Evolutionary conservation across 2,797 vertebrate species (phyloP), one percentile per base, ranked within the genome.

Genomic region (Melanogrammus aeglefinus): DNA sequence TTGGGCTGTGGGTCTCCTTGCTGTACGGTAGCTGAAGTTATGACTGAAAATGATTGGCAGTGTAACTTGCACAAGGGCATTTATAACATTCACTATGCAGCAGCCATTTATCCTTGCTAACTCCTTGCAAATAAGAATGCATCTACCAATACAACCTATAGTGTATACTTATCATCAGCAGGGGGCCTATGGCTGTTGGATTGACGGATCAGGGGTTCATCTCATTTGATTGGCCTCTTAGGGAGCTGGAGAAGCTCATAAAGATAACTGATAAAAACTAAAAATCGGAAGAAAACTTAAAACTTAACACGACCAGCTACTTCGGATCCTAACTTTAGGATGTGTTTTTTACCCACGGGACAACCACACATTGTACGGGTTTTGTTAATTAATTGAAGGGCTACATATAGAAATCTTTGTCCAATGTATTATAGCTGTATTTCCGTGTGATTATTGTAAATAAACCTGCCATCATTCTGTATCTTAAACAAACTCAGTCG

Each of bases 141-240:
- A 44, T 44, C 9, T 44, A 10, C 7, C 7, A 13, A 44, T 44
- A 44, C 41, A 13, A 44, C 41, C 13, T 44, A 44, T 13, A 44
- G 3, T 33, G 31, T 33, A 33, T 44, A 51, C 1, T 51, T 51
- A 16, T 51, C 47, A 51, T 3, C 13, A 51, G 47, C 14, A 51
- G 47, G 36, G 38, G 63, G 29, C 1, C 70, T 73, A 78, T 80
- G 33, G 47, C 79, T 84, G 2, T 73, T 33, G 27, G 71, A 72
- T 6, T 35, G n/a, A n/a, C 18, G 44, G 1, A 16, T 38, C 38
- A 12, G 36, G 44, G 44, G 44, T 18, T 47, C 39, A 41, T 9
- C 39, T 47, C 44, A 3, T 14, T 18, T 47, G 44, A 14, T 4
- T 57, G 51, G 51, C 51, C 51, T 57, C 18, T 57, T 57, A 8